phyloP scores from a whole-genome alignment of 1,140 invertebrate species.

The fruit fly (Drosophila melanogaster) region Release_6_plus_ISO1_MT NT_033777.3:21904001-21904500 shows the following conservation, averaged over 20 bases:
- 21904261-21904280: constrained; percentile 28
- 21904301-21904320: constrained; percentile 46
- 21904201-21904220: constrained; percentile 53
- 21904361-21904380: constrained; percentile 67
- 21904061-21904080: constrained; percentile 11
- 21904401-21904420: constrained; percentile 72
- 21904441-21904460: constrained; percentile 69
- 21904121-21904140: constrained; percentile 46
- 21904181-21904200: constrained; percentile 26
- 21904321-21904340: constrained; percentile 80
- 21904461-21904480: constrained; percentile 23
- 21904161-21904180: constrained; percentile 1
- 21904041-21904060: constrained; percentile 30
- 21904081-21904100: constrained; percentile 57
- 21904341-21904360: constrained; percentile 77
- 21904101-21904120: constrained; percentile 67
- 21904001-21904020: constrained; percentile 78
- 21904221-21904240: constrained; percentile 49
- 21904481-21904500: constrained; percentile 9
- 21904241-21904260: constrained; percentile 28
- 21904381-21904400: constrained; percentile 70
- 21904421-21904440: constrained; percentile 68
- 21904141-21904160: constrained; percentile 36
- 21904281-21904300: neutral
- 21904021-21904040: constrained; percentile 81